Percentiles rank a stretch among this genome's conserved stretches.
phyloP scores from a whole-genome alignment of 2,797 vertebrate genomes.

The Aplochiton taeniatus region DNA sequence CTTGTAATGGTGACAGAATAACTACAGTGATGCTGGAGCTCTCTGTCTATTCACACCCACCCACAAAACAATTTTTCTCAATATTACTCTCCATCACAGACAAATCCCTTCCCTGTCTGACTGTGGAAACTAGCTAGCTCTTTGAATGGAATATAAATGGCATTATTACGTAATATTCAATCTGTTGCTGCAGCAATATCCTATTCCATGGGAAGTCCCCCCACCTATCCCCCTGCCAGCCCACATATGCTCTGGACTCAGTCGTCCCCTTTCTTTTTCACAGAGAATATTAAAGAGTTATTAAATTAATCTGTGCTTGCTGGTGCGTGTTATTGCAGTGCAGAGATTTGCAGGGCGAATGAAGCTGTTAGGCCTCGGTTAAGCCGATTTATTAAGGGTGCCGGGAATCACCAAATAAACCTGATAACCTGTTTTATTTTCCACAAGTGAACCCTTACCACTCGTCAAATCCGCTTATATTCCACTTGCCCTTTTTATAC shows the following conservation, averaged over 20 bases:
- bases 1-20: background rate
- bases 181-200: constrained; percentile 76
- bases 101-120: constrained; percentile 62
- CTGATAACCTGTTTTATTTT: constrained; percentile 82
- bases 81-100: constrained; percentile 50
- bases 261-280: constrained; percentile 68
- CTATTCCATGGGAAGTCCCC: constrained; percentile 66
- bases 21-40: background rate
- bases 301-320: constrained; percentile 84
- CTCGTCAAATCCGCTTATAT: constrained; percentile 71
- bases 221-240: constrained; percentile 14
- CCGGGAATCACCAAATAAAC: constrained; percentile 79
- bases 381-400: constrained; percentile 84
- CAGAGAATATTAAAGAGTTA: constrained; percentile 84
- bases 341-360: constrained; percentile 80
- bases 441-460: constrained; percentile 78
- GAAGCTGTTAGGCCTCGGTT: constrained; percentile 76
- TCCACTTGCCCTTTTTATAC: constrained; percentile 16
- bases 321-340: constrained; percentile 82
- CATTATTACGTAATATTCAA: constrained; percentile 80
- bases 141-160: constrained; percentile 78
- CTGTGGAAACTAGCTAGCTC: constrained; percentile 55
- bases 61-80: constrained; percentile 36
- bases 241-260: constrained; percentile 67
- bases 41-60: background rate